These are phyloP conservation scores for Pseudococcus viburni DNA, from an alignment of 2,888 invertebrate genomes.

Conservation along the genomic window DNA sequence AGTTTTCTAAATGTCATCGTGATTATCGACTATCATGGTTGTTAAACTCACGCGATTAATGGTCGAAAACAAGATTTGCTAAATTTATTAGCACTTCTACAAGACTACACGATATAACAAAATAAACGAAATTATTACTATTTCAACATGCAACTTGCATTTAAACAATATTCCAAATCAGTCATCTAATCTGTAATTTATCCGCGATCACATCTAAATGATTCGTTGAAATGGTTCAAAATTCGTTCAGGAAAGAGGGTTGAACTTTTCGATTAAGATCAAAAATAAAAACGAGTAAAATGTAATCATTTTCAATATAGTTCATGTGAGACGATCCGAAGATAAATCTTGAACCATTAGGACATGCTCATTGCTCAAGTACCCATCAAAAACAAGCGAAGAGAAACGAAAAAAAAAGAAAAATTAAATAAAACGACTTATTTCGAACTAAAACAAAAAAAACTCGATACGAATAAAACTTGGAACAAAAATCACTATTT, in stretches of 20 bases:
- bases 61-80: not conserved
- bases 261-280: too few relatives aligned
- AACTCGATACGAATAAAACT: not conserved
- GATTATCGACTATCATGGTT: not conserved
- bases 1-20: not conserved
- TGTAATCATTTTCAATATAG: too few relatives aligned
- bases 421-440: not conserved
- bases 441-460: not conserved
- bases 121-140: not conserved
- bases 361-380: not conserved
- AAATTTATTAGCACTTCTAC: not conserved
- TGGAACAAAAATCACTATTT: not conserved
- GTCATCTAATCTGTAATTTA: too few relatives aligned
- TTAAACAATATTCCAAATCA: too few relatives aligned
- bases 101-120: not conserved
- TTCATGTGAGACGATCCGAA: too few relatives aligned
- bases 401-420: not conserved
- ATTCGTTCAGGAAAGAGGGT: too few relatives aligned
- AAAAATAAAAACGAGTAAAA: too few relatives aligned
- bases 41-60: not conserved
- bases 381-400: not conserved
- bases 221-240: too few relatives aligned
- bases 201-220: too few relatives aligned
- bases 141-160: not conserved
- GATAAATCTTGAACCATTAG: too few relatives aligned